Evolutionary conservation across 30 jellyfish, hydroid and myxozoan species (phyloP), one percentile per base, ranked within the genome.

Genomic region (Aurelia aurita): DNA sequence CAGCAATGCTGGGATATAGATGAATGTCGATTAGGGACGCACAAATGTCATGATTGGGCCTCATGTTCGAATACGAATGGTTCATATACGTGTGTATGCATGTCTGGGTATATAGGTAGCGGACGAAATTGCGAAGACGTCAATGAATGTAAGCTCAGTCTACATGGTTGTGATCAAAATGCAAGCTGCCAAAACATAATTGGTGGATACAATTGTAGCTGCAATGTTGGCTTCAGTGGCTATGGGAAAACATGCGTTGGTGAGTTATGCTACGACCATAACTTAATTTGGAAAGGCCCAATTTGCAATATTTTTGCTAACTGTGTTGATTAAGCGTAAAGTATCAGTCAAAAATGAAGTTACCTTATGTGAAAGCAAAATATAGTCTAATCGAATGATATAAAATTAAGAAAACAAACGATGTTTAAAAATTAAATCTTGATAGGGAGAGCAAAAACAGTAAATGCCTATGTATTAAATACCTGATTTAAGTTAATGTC

Each of bases 71-170:
- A 88, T 49, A 76, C 84, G n/a, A 26, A 59, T 16, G 91, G 92
- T 55, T 78, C 91, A 15, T 88, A 23, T 58, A 13, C 34, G 21
- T 88, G 96, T 51, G 63, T 27, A 13, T 88, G 96, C 27, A 31
- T 28, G 46, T 32, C 29, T 29, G 96, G 96, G 35, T 88, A 57
- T 44, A 72, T 55, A 23, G 96, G 96, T 58, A 67, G 73, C 71
- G 96, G 96, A 25, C 15, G 3, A 8, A n/a, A 12, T 47, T 88
- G 96, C 49, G 46, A 16, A 0, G 96, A 88, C 63, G 54, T 64
- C 10, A 88, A 88, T 49, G 96, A 88, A 71, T 88, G 96, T 29
- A 13, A 13, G 32, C 25, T 28, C 11, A 74, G 35, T n/a, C 14
- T 29, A 2, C 67, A 55, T 51, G 31, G 74, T 11, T 88, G 96